These are phyloP conservation scores for Caenorhabditis virilis DNA, from an alignment of 2,888 invertebrate species.

Conservation along the genomic window DNA sequence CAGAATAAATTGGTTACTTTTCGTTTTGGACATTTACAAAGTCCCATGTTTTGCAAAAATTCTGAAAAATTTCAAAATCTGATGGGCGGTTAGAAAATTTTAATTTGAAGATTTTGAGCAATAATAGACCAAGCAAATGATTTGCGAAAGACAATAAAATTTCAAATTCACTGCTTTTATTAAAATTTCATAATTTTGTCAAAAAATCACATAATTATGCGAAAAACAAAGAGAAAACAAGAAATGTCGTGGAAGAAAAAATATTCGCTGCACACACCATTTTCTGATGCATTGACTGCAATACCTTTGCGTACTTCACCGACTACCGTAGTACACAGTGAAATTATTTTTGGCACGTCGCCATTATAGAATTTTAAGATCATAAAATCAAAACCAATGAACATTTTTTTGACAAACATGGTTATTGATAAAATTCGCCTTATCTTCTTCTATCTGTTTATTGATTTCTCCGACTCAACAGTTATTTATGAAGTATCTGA, in stretches of 20 bases:
- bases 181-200: neutral
- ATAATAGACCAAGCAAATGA: too few species aligned
- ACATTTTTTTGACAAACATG: neutral
- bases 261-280: slow-evolving; percentile 27
- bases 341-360: neutral
- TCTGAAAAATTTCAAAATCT: neutral
- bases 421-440: too few species aligned
- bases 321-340: neutral
- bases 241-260: slow-evolving; percentile 11
- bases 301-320: slow-evolving; percentile 8
- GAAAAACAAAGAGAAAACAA: slow-evolving; percentile 1
- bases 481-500: too few species aligned
- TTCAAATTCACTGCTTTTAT: neutral
- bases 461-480: neutral
- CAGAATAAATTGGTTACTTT: slow-evolving; percentile 98
- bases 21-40: slow-evolving; percentile 96
- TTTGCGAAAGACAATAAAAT: too few species aligned
- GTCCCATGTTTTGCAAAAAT: slow-evolving; percentile 78
- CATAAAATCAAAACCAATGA: neutral
- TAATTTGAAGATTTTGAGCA: neutral
- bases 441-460: neutral
- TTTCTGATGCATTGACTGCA: slow-evolving; percentile 25
- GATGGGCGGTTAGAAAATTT: neutral
- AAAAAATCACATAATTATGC: neutral
- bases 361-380: neutral